Evolutionary conservation across 2,797 vertebrate species (phyloP), one percentile per base, ranked within the genome.

Genomic region (Kryptopterus vitreolus): DNA sequence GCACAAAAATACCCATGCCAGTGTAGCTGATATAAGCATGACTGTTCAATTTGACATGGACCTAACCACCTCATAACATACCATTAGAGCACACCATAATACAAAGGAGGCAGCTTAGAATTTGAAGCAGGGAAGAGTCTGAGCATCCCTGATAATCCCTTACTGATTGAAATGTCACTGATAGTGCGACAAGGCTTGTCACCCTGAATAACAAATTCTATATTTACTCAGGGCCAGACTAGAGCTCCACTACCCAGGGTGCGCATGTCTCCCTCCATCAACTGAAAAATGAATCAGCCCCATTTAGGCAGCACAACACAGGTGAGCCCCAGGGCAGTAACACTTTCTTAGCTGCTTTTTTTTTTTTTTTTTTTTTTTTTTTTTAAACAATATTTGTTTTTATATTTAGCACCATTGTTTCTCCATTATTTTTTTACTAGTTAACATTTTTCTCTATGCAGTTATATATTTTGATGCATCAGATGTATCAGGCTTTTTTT

Each of bases 31-130:
- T 80, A 81, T 15, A 82, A 78, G 62, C 61, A 50, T 79, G 74
- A 58, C 78, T 75, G 59, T 78, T 86, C 80, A 65, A 83, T 83
- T 85, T 83, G 77, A 81, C 78, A 81, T 66, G 78, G 77, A 81
- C 84, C 81, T 85, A 83, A 81, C 50, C 38, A 77, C 78, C 78
- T 82, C 29, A 84, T 81, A 80, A 78, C 68, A 53, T 38, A 69
- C 33, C 57, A 82, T 80, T 76, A 73, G 78, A 65, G 57, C 76
- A 35, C 58, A 61, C 58, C 63, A 62, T 68, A 43, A 26, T 72
- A 83, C 79, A 81, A 85, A 58, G 62, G 57, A 80, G 74, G 24
- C 48, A 70, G 76, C 61, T 26, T 68, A 57, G 72, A 69, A 52
- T 76, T 57, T 73, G 63, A 20, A n/a, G 59, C 62, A 46, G n/a